Conservation (phyloP, 1,140 invertebrate species). For the Drosophila tsacasi region DNA sequence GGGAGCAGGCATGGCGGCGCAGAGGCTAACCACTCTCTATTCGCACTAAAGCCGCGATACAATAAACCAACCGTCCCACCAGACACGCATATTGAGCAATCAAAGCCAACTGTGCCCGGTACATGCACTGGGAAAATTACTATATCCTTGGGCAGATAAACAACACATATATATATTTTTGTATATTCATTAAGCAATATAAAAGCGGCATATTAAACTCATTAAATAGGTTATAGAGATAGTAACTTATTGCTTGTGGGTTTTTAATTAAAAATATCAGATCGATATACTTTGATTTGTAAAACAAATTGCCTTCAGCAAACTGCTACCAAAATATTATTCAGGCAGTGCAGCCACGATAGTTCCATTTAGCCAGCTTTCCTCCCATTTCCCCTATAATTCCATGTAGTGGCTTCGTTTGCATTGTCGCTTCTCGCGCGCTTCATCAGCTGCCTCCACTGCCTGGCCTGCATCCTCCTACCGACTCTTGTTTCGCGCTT, state of each 20-base stretch:
- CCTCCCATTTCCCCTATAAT: slow-evolving; percentile 48
- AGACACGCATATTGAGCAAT: slow-evolving; percentile 78
- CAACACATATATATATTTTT: not conserved
- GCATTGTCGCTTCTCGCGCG: slow-evolving; percentile 68
- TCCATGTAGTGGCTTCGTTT: slow-evolving; percentile 80
- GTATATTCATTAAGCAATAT: not conserved
- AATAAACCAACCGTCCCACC: slow-evolving; percentile 68
- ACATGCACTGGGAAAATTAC: slow-evolving; percentile 1
- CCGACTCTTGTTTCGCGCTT: slow-evolving; percentile 53
- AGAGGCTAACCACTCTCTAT: slow-evolving; percentile 49
- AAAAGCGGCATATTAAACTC: not conserved
- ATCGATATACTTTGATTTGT: not conserved
- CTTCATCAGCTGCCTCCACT: slow-evolving; percentile 60
- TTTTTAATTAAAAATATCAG: not conserved
- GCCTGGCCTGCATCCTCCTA: not conserved
- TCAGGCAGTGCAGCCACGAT: slow-evolving; percentile 5
- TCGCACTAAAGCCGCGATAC: slow-evolving; percentile 72
- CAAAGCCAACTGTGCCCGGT: slow-evolving; percentile 75
- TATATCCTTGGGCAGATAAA: not conserved
- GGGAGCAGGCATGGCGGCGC: not conserved
- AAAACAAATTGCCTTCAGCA: too few relatives aligned
- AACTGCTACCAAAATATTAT: not conserved
- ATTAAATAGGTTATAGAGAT: too few relatives aligned
- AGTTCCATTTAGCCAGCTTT: slow-evolving; percentile 22
- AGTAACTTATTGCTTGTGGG: not conserved